Conservation (phyloP, 2,113 vertebrate species). For the Ginglymostoma cirratum region DNA sequence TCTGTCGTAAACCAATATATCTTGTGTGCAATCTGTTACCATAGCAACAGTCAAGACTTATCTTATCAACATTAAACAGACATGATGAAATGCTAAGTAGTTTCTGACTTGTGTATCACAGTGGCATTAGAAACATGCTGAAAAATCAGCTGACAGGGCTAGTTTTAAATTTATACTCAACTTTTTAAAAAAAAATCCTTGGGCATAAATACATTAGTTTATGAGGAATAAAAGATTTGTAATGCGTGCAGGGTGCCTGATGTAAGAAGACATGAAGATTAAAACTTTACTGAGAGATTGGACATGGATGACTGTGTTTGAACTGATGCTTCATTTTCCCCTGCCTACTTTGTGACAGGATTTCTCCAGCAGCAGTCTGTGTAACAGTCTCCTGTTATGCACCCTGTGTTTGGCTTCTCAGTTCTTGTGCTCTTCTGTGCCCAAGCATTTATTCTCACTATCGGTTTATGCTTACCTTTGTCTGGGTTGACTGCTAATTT, state of each 20-base stretch:
- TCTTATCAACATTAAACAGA: constrained; percentile 27
- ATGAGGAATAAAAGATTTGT: background rate
- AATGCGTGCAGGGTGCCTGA: background rate
- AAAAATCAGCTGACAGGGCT: background rate
- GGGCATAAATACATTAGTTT: background rate
- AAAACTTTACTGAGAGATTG: background rate
- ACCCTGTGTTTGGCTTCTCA: too few species aligned
- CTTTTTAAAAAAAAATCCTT: background rate
- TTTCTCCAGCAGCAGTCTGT: background rate
- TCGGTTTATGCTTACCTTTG: too few species aligned
- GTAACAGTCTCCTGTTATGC: too few species aligned
- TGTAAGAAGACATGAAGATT: background rate
- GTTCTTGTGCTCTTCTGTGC: too few species aligned
- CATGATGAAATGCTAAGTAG: background rate
- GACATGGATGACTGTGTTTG: background rate
- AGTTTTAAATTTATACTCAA: background rate
- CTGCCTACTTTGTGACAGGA: background rate
- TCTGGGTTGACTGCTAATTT: too few species aligned
- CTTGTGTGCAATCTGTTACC: constrained; percentile 12
- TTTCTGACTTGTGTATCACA: background rate
- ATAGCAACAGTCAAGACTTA: background rate
- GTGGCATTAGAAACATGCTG: background rate
- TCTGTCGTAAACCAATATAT: background rate
- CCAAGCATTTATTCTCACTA: too few species aligned
- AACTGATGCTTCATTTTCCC: too few species aligned